These are phyloP conservation scores for Drosophila neonasuta DNA, from an alignment of 2,888 invertebrate genomes.

Conservation along the genomic window DNA sequence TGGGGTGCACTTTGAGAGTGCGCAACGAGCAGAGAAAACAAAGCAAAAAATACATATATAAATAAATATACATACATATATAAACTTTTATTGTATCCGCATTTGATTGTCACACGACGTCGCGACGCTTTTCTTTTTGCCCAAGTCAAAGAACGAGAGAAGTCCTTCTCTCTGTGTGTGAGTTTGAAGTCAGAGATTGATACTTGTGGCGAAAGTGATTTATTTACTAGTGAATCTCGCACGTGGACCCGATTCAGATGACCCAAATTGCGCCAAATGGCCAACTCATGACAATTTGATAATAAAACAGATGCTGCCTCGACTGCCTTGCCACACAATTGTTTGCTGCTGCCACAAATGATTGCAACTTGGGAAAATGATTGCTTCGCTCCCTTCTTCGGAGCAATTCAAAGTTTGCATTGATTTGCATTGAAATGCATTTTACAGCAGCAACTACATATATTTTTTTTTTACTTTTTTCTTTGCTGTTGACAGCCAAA, in stretches of 20 bases:
- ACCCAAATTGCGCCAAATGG: constrained; percentile 73
- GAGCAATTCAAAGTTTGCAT: constrained; percentile 55
- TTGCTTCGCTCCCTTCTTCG: background rate
- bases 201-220: constrained; percentile 76
- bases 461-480: constrained; percentile 32
- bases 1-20: constrained; percentile 71
- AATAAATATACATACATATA: constrained; percentile 56
- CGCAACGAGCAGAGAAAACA: constrained; percentile 22
- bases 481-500: constrained; percentile 58
- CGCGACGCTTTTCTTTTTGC: constrained; percentile 46
- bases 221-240: constrained; percentile 60
- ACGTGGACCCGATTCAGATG: constrained; percentile 45
- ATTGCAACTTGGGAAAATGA: constrained; percentile 5
- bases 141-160: constrained; percentile 22
- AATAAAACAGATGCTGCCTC: constrained; percentile 59
- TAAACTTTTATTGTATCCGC: constrained; percentile 75
- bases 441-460: constrained; percentile 23
- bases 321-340: constrained; percentile 13
- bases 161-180: constrained; percentile 8
- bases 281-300: constrained; percentile 72
- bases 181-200: constrained; percentile 68
- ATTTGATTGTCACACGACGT: constrained; percentile 69
- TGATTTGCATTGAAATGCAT: constrained; percentile 63
- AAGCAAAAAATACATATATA: constrained; percentile 1
- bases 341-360: constrained; percentile 13